Conservation (phyloP, 2,888 invertebrate genomes). For the Rugalucina vietnamica region DNA sequence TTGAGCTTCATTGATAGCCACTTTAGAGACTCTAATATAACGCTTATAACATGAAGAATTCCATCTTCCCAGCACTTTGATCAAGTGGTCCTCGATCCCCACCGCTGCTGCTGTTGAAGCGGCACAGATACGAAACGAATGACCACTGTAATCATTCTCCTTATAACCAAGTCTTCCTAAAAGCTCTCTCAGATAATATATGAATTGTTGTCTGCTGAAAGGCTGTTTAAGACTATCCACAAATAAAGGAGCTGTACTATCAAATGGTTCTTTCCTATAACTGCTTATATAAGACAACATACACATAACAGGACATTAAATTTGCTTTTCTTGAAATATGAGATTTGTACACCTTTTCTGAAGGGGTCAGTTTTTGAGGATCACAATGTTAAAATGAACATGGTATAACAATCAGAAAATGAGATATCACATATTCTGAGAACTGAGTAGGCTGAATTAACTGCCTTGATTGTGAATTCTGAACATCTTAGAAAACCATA, state of each 20-base stretch:
- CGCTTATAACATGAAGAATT: neutral
- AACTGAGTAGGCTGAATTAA: neutral
- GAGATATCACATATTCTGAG: neutral
- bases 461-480: conserved; percentile 8
- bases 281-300: neutral
- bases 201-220: neutral
- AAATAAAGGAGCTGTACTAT: neutral
- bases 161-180: neutral
- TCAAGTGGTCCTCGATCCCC: neutral
- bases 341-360: neutral
- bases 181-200: neutral
- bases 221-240: neutral
- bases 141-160: neutral
- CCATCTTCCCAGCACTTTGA: neutral
- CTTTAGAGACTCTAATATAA: neutral
- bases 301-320: neutral
- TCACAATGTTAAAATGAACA: neutral
- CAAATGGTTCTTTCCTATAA: neutral
- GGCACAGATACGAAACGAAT: neutral
- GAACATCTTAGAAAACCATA: conserved; percentile 19
- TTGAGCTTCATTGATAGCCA: neutral
- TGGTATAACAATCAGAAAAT: neutral
- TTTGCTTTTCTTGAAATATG: neutral
- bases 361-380: conserved; percentile 16
- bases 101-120: neutral